These are phyloP conservation scores for Lapara coniferarum DNA, from an alignment of 2,888 invertebrate species.

Conservation along the genomic window DNA sequence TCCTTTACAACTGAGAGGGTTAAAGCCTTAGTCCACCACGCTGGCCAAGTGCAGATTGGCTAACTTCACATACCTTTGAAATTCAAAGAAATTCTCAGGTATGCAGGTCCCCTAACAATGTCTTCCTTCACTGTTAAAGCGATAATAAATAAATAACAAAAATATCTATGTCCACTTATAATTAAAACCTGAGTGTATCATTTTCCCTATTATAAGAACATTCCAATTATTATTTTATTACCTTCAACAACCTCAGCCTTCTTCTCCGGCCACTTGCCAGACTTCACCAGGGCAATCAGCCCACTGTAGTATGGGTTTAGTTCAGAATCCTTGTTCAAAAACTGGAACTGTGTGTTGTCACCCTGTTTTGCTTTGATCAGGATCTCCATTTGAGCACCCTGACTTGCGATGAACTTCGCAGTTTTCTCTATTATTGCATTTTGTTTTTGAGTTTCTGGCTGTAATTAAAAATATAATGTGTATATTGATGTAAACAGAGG, in stretches of 20 bases:
- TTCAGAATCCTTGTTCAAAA: slow-evolving; percentile 92
- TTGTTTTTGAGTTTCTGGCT: slow-evolving; percentile 94
- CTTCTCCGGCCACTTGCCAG: slow-evolving; percentile 73
- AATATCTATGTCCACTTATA: no score
- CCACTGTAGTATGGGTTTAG: slow-evolving; percentile 96
- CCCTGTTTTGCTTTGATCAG: slow-evolving; percentile 98
- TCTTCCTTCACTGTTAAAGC: no score
- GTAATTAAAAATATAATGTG: slow-evolving; percentile 29
- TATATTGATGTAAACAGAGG: neutral
- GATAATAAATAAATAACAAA: no score
- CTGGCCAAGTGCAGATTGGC: no score
- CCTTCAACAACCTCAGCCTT: slow-evolving; percentile 63
- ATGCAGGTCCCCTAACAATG: no score
- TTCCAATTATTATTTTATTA: slow-evolving; percentile 30
- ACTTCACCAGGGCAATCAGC: slow-evolving; percentile 73
- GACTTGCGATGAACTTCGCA: slow-evolving; percentile 92
- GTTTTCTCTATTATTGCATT: slow-evolving; percentile 98
- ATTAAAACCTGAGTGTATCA: no score
- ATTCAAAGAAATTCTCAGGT: no score
- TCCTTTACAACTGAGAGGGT: no score
- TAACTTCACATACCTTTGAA: no score
- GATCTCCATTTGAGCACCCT: slow-evolving; percentile 99
- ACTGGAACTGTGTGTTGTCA: slow-evolving; percentile 96
- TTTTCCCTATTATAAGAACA: no score
- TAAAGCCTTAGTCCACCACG: no score